These are phyloP conservation scores for Stegana nigrithorax DNA, from an alignment of 2,888 invertebrate genomes.

Conservation along the genomic window DNA sequence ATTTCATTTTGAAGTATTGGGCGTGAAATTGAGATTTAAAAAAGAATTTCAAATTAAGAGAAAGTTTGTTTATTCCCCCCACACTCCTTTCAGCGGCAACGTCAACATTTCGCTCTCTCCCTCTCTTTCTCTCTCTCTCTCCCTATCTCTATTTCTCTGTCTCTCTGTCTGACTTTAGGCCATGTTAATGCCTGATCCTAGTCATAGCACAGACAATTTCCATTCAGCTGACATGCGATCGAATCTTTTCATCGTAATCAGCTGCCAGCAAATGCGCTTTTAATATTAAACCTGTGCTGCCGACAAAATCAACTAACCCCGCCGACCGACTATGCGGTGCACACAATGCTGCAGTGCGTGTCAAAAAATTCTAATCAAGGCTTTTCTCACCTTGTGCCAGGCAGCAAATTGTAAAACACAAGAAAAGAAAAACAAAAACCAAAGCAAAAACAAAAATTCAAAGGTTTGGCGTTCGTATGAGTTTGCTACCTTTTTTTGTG, in stretches of 20 bases:
- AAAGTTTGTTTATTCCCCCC: slow-evolving; percentile 1
- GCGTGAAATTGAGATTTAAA: slow-evolving; percentile 64
- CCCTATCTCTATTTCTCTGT: too few relatives aligned
- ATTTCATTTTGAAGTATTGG: slow-evolving; percentile 59
- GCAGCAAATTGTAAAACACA: too few relatives aligned
- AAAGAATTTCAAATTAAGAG: background rate
- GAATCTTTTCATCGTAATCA: background rate
- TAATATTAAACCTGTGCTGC: background rate
- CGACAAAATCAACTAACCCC: background rate
- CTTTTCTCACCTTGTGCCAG: slow-evolving; percentile 62
- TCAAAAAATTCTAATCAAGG: slow-evolving; percentile 51
- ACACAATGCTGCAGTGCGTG: slow-evolving; percentile 21
- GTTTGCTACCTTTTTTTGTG: too few relatives aligned
- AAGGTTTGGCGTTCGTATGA: too few relatives aligned
- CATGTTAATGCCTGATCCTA: slow-evolving; percentile 2
- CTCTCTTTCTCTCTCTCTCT: too few relatives aligned
- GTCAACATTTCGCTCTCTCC: too few relatives aligned
- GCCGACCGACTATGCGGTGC: background rate
- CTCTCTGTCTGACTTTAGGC: background rate
- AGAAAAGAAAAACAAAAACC: too few relatives aligned
- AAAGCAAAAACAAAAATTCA: too few relatives aligned
- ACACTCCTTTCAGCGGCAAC: too few relatives aligned
- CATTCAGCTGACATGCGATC: background rate
- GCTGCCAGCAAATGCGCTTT: background rate
- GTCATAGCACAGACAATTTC: background rate